These are phyloP conservation scores for Eutrigla gurnardus DNA, from an alignment of 2,797 vertebrate species.

Conservation along the genomic window DNA sequence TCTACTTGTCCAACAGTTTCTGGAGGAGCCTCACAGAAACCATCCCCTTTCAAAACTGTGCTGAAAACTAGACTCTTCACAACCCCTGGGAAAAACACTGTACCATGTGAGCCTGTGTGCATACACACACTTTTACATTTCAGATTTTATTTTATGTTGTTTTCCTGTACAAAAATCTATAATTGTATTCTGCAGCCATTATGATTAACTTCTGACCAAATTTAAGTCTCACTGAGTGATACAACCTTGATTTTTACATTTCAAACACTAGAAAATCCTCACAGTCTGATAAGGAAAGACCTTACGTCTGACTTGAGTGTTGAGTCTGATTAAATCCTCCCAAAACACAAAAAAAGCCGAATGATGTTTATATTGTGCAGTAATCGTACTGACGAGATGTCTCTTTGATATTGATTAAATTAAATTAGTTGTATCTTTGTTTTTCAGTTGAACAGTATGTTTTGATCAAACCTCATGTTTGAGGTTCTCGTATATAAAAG, in stretches of 20 bases:
- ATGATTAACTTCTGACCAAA: neutral
- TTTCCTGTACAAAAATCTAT: neutral
- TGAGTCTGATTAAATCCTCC: constrained; percentile 10
- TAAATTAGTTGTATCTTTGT: constrained; percentile 5
- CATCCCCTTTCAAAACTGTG: constrained; percentile 59
- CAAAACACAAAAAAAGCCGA: constrained; percentile 1
- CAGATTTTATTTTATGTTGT: neutral
- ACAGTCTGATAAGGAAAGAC: constrained; percentile 14
- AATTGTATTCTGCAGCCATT: neutral
- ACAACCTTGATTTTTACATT: constrained; percentile 6
- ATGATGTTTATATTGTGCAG: neutral
- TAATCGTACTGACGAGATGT: neutral
- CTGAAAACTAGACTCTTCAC: constrained; percentile 61
- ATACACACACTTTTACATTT: neutral
- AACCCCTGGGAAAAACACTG: constrained; percentile 53
- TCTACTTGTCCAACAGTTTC: constrained; percentile 48
- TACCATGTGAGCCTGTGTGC: constrained; percentile 63
- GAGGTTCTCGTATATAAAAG: constrained; percentile 13
- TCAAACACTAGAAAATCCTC: constrained; percentile 2
- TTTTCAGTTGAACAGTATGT: neutral
- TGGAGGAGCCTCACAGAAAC: constrained; percentile 57
- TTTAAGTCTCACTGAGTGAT: neutral
- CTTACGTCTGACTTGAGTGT: neutral
- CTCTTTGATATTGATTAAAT: constrained; percentile 46
- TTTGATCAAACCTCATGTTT: constrained; percentile 21